Evolutionary conservation across 2,888 invertebrate species (phyloP), one percentile per base, ranked within the genome.

Genomic region (Napeogenes sylphis): DNA sequence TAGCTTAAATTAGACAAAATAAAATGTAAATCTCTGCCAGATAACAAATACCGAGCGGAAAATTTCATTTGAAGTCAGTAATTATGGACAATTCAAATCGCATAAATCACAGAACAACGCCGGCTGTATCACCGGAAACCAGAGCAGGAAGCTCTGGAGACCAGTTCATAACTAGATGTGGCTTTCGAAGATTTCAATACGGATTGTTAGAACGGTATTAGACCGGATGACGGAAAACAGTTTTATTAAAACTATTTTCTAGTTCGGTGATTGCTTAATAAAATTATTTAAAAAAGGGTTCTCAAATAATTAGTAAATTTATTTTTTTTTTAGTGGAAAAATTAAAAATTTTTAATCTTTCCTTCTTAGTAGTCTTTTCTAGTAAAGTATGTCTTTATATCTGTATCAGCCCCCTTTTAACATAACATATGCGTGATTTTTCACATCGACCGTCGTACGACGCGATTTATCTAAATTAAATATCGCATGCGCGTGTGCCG

Each of bases 381-480:
- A 83, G 80, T 72, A 62, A 67, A 59, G 61, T 67, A 70, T 61
- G 21, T 21, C 21, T 21, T 21, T 21, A 21, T 64, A 62, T 68
- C 68, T 70, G 42, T 64, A 56, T 59, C 21, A 77, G 79, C 75
- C 71, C 58, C 79, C 81, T 77, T 72, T 68, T 77, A 80, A 80
- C 76, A 80, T 73, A 79, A 78, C 84, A 85, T 84, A 87, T 88
- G 88, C 88, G 87, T 90, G 87, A 89, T 89, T 88, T 90, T 89
- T 87, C 83, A 83, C 79, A 77, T 73, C 80, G 79, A 75, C 71
- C 75, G 80, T 80, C 83, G 86, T 83, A 83, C 87, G 85, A 85
- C 85, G 84, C 89, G 90, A 90, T 90, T 90, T 90, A 90, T 90
- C 90, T 90, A 90, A 90, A 90, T 90, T 89, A 90, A 90, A 88